These are phyloP conservation scores for Agrotis puta DNA, from an alignment of 2,888 invertebrate species.

Conservation along the genomic window DNA sequence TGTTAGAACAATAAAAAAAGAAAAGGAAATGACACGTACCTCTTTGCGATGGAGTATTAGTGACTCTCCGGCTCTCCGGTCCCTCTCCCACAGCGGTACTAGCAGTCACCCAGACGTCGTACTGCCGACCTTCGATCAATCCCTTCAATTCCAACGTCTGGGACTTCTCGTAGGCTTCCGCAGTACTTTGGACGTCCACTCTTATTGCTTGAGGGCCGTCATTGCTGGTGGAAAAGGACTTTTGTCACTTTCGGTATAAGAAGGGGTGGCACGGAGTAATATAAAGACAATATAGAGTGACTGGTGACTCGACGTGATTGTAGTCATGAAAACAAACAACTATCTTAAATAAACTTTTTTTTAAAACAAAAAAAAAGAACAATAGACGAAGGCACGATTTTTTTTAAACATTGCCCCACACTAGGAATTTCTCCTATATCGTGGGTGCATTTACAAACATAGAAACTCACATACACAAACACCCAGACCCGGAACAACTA, in stretches of 20 bases:
- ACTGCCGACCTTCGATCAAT: conserved; percentile 89
- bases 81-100: conserved; percentile 92
- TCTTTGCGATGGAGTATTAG: conserved; percentile 89
- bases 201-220: conserved; percentile 84
- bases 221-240: conserved; percentile 71
- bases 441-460: too few species aligned
- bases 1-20: too few species aligned
- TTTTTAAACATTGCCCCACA: too few species aligned
- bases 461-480: too few species aligned
- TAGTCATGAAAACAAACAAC: neutral
- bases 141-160: conserved; percentile 89
- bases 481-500: too few species aligned
- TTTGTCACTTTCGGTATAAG: neutral
- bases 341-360: neutral
- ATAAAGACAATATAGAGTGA: too few species aligned
- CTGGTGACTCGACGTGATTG: neutral
- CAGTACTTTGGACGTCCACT: conserved; percentile 77
- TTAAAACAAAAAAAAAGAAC: too few species aligned
- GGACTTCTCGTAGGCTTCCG: conserved; percentile 83
- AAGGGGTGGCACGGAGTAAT: too few species aligned
- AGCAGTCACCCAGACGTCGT: conserved; percentile 93
- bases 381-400: too few species aligned
- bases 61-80: conserved; percentile 87
- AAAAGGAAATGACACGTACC: conserved; percentile 75
- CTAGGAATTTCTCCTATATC: too few species aligned